Base-by-base conservation (phyloP, 2,888 invertebrate genomes). In the Sepiola atlantica region DNA sequence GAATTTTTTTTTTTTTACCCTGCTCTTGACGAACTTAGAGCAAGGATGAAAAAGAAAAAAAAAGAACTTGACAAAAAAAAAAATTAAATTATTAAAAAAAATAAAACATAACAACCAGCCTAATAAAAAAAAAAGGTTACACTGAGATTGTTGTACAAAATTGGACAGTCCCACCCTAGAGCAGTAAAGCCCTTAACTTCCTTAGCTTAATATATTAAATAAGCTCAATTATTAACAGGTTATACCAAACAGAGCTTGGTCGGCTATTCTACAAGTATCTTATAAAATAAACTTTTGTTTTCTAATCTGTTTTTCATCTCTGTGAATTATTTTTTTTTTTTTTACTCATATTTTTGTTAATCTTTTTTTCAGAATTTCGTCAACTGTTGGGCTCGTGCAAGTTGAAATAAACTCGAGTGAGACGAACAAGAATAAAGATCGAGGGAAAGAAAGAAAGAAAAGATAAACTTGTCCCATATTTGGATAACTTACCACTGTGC, bases 341-440 rank as follows among this genome's bases (percentile, higher is more conserved):
- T 14, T 92, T 0, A 35, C 24, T 45, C 14, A 54, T 92, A 28
- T 35, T 32, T 28, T 14, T 28, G 35, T 45, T 45, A 10, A 28
- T 45, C 2, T 54, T 45, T 21, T 1, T 92, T 92, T 8, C 45
- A 92, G 92, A 92, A 92, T 92, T 92, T 92, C 92, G 92, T 45
- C 45, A 45, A 32, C 92, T 92, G 92, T 35, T 92, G 21, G 92
- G 92, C 21, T 92, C 92, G 24, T 92, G 92, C 54, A 92, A 92
- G 35, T 92, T 92, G 92, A 92, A 92, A 92, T 92, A 92, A 92
- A 24, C 21, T n/a, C n/a, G n/a, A 77, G 0, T 14, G 77, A 77
- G n/a, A 16, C n/a, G 10, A n/a, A 12, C 77, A 32, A 77, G 24
- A 77, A 12, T 77, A 77, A 77, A 77, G 77, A 77, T 77, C 18